Percentiles rank a stretch among this genome's conserved stretches.
These are phyloP conservation scores for Galaxias olidus DNA, from an alignment of 2,797 vertebrate species.

Conservation along the genomic window DNA sequence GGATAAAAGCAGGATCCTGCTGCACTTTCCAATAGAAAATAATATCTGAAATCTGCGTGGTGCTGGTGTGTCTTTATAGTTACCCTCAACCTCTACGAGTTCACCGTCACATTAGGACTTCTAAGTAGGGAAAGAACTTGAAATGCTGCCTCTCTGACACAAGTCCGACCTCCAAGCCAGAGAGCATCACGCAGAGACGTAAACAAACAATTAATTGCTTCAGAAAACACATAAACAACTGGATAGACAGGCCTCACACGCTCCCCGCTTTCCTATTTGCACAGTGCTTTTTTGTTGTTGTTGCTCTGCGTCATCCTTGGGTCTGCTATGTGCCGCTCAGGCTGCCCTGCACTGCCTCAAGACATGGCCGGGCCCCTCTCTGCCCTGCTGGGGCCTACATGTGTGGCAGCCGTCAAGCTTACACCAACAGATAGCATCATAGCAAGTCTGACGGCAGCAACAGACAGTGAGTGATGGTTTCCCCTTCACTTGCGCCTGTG, in stretches of 20 bases:
- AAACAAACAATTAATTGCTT: slow-evolving; percentile 53
- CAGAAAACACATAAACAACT: slow-evolving; percentile 50
- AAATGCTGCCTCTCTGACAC: slow-evolving; percentile 30
- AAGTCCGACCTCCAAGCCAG: slow-evolving; percentile 31
- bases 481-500: slow-evolving; percentile 22
- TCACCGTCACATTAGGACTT: slow-evolving; percentile 4
- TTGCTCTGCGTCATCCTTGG: slow-evolving; percentile 51
- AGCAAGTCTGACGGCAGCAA: slow-evolving; percentile 39
- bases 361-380: slow-evolving; percentile 17
- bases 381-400: slow-evolving; percentile 43
- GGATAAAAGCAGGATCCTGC: neutral
- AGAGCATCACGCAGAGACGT: slow-evolving; percentile 31
- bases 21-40: neutral
- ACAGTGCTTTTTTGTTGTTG: slow-evolving; percentile 7
- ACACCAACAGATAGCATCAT: slow-evolving; percentile 67
- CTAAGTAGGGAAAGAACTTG: slow-evolving; percentile 20
- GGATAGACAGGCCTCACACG: slow-evolving; percentile 53
- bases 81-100: neutral
- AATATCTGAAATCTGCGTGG: slow-evolving; percentile 7
- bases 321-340: slow-evolving; percentile 14
- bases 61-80: neutral
- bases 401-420: slow-evolving; percentile 61
- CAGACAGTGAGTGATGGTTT: slow-evolving; percentile 51
- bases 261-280: slow-evolving; percentile 30
- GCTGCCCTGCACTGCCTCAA: slow-evolving; percentile 10